Percentiles rank a stretch among this genome's conserved stretches.
Conservation (phyloP, 2,888 invertebrate species). For the Protophormia terraenovae region DNA sequence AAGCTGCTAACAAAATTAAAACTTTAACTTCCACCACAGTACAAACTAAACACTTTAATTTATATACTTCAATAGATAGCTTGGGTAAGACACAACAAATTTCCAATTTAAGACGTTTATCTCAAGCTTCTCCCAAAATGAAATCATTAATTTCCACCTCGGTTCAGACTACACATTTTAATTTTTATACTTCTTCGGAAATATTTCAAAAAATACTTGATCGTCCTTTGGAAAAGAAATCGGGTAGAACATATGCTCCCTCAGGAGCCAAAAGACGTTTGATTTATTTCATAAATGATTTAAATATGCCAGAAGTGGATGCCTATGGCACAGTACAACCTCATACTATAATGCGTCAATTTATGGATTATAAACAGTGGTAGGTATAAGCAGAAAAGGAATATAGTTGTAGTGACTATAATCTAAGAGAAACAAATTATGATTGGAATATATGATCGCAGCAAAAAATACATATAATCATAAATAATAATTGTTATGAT, state of each 20-base stretch:
- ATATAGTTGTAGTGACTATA: too few species aligned
- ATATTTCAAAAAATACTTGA: constrained; percentile 94
- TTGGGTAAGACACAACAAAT: constrained; percentile 84
- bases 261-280: constrained; percentile 89
- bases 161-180: constrained; percentile 83
- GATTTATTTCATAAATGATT: constrained; percentile 96
- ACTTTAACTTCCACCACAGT: too few species aligned
- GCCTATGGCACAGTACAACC: constrained; percentile 97
- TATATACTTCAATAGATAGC: constrained; percentile 85
- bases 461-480: too few species aligned
- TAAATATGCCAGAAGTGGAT: constrained; percentile 99
- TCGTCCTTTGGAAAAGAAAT: constrained; percentile 96
- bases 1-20: too few species aligned
- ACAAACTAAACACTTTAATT: too few species aligned
- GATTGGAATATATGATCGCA: too few species aligned
- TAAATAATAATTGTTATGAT: too few species aligned
- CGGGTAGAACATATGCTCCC: constrained; percentile 95
- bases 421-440: too few species aligned
- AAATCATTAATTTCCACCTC: constrained; percentile 71
- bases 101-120: constrained; percentile 38
- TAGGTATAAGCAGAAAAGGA: constrained; percentile 71
- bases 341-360: constrained; percentile 95
- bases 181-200: constrained; percentile 96
- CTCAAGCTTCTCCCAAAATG: constrained; percentile 78
- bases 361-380: constrained; percentile 97